A percentile compares a stretch with the other conserved stretches of the same genome.
These are phyloP conservation scores for Botrylloides violaceus DNA, from an alignment of 23 tunicate species.

Conservation along the genomic window DNA sequence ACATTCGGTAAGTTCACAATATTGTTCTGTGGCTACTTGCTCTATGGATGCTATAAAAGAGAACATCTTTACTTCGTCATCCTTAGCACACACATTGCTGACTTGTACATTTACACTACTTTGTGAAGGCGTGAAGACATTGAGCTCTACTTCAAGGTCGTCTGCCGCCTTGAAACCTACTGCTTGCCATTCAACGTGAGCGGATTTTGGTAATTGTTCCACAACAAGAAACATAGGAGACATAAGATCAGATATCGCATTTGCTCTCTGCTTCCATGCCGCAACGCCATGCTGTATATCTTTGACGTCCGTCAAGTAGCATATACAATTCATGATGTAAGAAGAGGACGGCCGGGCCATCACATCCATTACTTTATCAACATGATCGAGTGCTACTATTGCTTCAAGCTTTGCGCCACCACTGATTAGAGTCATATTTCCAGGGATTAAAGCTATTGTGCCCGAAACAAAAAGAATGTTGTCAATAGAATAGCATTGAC, in stretches of 20 bases:
- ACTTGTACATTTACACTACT: background rate
- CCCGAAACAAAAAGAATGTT: conserved; percentile 56
- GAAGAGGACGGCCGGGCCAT: conserved; percentile 24
- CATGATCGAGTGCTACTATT: conserved; percentile 52
- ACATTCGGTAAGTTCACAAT: background rate
- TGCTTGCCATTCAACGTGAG: conserved; percentile 71
- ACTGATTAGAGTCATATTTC: conserved; percentile 41
- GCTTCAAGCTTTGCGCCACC: conserved; percentile 58
- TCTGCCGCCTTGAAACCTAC: conserved; percentile 18
- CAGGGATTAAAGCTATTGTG: conserved; percentile 75
- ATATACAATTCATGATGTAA: conserved; percentile 34
- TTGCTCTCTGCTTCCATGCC: conserved; percentile 16
- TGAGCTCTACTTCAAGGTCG: background rate
- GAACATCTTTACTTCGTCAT: background rate
- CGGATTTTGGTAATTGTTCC: conserved; percentile 42
- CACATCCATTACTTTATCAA: conserved; percentile 43
- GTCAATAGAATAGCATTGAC: conserved; percentile 44
- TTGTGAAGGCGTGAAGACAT: background rate
- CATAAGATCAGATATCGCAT: background rate
- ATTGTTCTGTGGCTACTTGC: background rate
- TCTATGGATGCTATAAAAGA: background rate
- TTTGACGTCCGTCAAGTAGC: conserved; percentile 42
- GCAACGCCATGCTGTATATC: conserved; percentile 12
- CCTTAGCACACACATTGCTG: background rate
- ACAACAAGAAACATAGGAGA: conserved; percentile 37